Conservation (phyloP, 2,797 vertebrate species). For the Chelonia mydas region DNA sequence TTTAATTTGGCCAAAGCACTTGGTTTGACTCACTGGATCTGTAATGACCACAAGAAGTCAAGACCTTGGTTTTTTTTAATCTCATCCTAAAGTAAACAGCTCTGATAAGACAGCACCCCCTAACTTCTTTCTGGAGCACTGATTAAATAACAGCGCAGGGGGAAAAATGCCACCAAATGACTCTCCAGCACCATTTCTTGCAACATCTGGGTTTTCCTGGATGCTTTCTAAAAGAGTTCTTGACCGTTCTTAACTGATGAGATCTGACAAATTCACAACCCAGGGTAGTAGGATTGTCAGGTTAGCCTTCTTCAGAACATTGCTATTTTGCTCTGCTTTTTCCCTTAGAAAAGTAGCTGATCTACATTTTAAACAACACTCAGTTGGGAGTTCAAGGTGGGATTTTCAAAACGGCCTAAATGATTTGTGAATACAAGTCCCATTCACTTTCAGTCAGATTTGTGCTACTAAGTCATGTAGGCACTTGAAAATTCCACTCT, state of each 20-base stretch:
- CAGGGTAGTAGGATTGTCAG: not conserved
- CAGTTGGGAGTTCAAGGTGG: not conserved
- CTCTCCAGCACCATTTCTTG: not conserved
- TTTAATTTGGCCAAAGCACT: not conserved
- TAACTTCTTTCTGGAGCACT: not conserved
- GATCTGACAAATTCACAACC: not conserved
- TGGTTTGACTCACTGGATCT: not conserved
- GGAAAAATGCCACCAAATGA: not conserved
- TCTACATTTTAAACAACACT: not conserved
- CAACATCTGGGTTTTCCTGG: not conserved
- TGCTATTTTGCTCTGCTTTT: not conserved
- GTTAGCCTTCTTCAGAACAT: not conserved
- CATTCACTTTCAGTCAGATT: not conserved
- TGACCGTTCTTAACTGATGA: not conserved
- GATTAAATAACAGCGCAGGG: not conserved
- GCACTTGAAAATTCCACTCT: not conserved
- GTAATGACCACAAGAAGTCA: not conserved
- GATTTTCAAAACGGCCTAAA: not conserved
- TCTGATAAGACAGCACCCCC: not conserved
- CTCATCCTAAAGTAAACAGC: not conserved
- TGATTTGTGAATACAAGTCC: not conserved
- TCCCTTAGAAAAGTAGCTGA: not conserved
- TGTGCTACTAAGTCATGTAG: not conserved
- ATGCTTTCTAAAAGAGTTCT: not conserved
- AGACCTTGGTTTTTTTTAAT: not conserved